A percentile compares a stretch with the other conserved stretches of the same genome.
Conservation (phyloP, 2,797 vertebrate species). For the Numenius phaeopus region DNA sequence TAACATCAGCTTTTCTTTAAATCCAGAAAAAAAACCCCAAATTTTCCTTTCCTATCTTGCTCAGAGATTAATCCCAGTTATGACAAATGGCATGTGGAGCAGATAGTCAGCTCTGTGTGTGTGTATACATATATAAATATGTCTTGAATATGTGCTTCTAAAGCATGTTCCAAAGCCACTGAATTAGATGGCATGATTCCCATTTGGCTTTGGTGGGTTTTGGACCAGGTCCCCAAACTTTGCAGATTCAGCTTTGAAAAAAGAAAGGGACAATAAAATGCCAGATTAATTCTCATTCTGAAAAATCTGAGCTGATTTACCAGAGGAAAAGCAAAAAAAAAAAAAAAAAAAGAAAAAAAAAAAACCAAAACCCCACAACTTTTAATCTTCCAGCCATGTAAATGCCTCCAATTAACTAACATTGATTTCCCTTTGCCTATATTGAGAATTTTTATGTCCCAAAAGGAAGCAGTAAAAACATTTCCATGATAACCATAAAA, state of each 20-base stretch:
- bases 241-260: background rate
- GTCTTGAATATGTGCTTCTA: background rate
- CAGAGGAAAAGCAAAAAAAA: rapidly evolving
- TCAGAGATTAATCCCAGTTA: background rate
- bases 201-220: background rate
- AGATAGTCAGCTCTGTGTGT: background rate
- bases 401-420: background rate
- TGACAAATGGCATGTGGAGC: background rate
- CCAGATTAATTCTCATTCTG: background rate
- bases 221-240: background rate
- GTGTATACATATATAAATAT: background rate
- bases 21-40: background rate
- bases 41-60: background rate
- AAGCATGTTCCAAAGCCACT: background rate
- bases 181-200: background rate
- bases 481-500: conserved; percentile 42
- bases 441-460: background rate
- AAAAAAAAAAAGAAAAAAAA: no score
- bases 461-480: conserved; percentile 38
- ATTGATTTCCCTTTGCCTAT: background rate
- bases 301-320: background rate
- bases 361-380: background rate
- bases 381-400: background rate
- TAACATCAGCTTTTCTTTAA: background rate
- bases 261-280: background rate